A percentile compares a stretch with the other conserved stretches of the same genome.
Evolutionary conservation across 2,888 invertebrate species (phyloP).

Genomic region (Dromius quadrimaculatus): DNA sequence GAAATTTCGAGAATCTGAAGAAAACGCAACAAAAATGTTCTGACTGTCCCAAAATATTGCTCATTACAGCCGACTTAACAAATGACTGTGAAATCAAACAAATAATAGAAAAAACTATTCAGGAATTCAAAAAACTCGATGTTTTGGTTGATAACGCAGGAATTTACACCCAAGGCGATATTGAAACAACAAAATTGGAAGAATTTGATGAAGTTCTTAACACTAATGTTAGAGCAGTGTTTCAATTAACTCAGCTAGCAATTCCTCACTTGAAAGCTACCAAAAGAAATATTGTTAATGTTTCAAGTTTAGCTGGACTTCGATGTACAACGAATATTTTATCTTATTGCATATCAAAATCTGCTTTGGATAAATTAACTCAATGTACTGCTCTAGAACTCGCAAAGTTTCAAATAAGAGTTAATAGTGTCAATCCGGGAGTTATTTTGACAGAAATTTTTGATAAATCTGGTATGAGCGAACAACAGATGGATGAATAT

Average conservation of each 20-base stretch:
- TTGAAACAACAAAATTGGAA: conserved; percentile 86
- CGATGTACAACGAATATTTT: conserved; percentile 75
- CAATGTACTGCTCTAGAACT: conserved; percentile 77
- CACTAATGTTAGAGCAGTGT: conserved; percentile 86
- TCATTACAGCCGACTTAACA: conserved; percentile 78
- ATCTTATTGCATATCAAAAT: conserved; percentile 79
- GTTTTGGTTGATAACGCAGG: conserved; percentile 94
- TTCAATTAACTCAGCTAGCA: conserved; percentile 86
- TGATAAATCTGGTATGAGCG: conserved; percentile 73
- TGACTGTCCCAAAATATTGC: conserved; percentile 70
- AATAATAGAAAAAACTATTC: conserved; percentile 78
- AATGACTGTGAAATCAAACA: conserved; percentile 80
- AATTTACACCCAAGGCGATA: conserved; percentile 81
- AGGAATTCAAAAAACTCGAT: conserved; percentile 82
- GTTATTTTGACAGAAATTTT: conserved; percentile 77
- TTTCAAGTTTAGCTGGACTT: conserved; percentile 6
- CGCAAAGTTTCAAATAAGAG: conserved; percentile 72
- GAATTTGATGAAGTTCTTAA: conserved; percentile 93
- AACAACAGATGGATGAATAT: conserved; percentile 73
- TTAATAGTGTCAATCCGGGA: conserved; percentile 82
- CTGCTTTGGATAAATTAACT: conserved; percentile 81
- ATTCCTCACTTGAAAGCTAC: conserved; percentile 86
- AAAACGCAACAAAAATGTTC: no score
- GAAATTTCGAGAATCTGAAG: no score
- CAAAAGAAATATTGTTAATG: conserved; percentile 71